Base-by-base conservation (phyloP, 2,113 vertebrate species). In the Leptobrachium leishanense region DNA sequence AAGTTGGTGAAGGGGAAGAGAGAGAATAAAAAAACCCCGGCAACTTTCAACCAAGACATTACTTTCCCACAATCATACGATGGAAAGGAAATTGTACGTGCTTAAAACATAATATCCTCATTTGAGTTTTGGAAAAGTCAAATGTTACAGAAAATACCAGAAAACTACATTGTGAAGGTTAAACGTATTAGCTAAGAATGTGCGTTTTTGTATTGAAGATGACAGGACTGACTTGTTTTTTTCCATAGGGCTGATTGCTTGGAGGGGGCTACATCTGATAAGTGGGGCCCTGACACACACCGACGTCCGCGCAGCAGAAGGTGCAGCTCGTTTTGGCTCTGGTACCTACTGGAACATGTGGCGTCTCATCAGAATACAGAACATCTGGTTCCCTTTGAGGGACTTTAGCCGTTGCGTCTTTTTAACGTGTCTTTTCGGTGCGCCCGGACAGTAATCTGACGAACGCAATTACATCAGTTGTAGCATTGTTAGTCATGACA, bases 111-210 rank as follows among this genome's bases (percentile, higher is more conserved):
- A 43, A 68, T 5, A 50, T 69, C 42, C 68, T 53, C 59, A 46
- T 15, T 64, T 44, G 3, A 43, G 3, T 72, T 66, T 72, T 64
- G 57, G 74, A 44, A 75, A 54, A 53, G 50, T 12, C 7, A 13
- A 12, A 10, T 8, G 8, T 44, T 7, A 72, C 5, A 40, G 55
- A 50, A 50, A 54, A 54, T 12, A 54, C 20, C 9, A 63, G 13
- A n/a, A 57, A 69, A 12, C 65, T 59, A 6, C 66, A 5, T 43
- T 46, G 64, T 59, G 66, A 62, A 77, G 75, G 40, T 68, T 46
- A 40, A 53, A 39, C 15, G 31, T 39, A 65, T 79, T 72, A 79
- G 43, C n/a, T 31, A 79, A 72, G 77, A 66, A 72, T 72, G 69
- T 43, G 40, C 43, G 12, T 53, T 54, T 41, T n/a, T 42, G 44